Evolutionary conservation across 2,113 vertebrate genomes (phyloP).

Genomic region (Athene noctua): DNA sequence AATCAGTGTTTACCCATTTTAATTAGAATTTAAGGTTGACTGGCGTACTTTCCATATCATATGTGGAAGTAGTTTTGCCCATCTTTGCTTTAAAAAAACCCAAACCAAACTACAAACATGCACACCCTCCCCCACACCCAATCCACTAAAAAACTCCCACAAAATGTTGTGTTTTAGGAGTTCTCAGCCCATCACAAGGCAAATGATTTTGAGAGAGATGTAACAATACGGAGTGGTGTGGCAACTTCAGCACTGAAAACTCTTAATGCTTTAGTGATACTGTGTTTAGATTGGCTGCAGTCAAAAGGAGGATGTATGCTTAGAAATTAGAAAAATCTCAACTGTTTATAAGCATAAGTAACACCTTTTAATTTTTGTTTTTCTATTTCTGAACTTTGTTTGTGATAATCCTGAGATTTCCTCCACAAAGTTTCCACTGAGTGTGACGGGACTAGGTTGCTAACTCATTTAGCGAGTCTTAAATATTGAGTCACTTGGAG

Average conservation of each 20-base stretch:
- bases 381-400: not conserved
- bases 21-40: not conserved
- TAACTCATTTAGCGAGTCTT: not conserved
- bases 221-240: not conserved
- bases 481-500: not conserved
- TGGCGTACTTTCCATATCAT: not conserved
- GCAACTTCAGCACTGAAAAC: not conserved
- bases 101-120: not conserved
- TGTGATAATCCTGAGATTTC: not conserved
- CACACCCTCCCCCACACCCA: rapidly evolving
- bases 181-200: not conserved
- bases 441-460: not conserved
- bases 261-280: not conserved
- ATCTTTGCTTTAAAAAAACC: not conserved
- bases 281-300: not conserved
- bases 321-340: not conserved
- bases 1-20: not conserved
- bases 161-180: rapidly evolving
- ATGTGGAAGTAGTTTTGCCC: not conserved
- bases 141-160: rapidly evolving
- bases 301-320: not conserved
- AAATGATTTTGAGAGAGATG: not conserved
- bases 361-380: not conserved
- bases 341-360: not conserved
- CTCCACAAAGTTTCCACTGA: not conserved